Evolutionary conservation across 2,888 invertebrate genomes (phyloP), one percentile per base, ranked within the genome.

Genomic region (Nineta flava): DNA sequence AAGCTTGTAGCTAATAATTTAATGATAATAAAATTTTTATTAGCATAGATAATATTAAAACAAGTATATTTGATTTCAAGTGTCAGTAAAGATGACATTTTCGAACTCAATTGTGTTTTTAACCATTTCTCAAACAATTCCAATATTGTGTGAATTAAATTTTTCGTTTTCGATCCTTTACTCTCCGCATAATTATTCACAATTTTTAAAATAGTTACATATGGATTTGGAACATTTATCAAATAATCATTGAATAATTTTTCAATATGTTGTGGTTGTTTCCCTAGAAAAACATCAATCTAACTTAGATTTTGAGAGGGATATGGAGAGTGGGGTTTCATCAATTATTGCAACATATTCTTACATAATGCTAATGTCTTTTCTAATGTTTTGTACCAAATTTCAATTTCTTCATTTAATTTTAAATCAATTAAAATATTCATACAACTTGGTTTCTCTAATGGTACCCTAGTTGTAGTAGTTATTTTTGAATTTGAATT

Each of bases 11-110:
- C 72, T 56, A 84, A 71, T 42, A 81, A 64, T 60, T 74, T 77
- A 47, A 79, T 73, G 47, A 87, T 73, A 31, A 72, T 65, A 52
- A 74, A 68, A 59, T 79, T 75, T 54, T 79, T 79, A 58, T 86
- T 84, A 54, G 74, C 77, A 55, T 72, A 74, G 12, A 84, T 75
- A 57, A 86, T 72, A 61, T 77, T 77, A 66, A 86, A 87, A 48
- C 83, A 83, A 54, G 81, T 78, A 59, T 80, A 64, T 66, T 86
- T 85, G 31, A 84, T 61, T 53, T 77, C 65, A 58, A 57, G 62
- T 50, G 63, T 72, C 58, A 74, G 67, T 60, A 65, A 65, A 54
- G 70, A 69, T 55, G 65, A 69, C 56, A 72, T 71, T 45, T 60
- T 60, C 55, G 59, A 64, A 59, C 63, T 62, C 60, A 61, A 55